These are phyloP conservation scores for Okapia johnstoni DNA, from an alignment of 2,113 vertebrate genomes.

Conservation along the genomic window DNA sequence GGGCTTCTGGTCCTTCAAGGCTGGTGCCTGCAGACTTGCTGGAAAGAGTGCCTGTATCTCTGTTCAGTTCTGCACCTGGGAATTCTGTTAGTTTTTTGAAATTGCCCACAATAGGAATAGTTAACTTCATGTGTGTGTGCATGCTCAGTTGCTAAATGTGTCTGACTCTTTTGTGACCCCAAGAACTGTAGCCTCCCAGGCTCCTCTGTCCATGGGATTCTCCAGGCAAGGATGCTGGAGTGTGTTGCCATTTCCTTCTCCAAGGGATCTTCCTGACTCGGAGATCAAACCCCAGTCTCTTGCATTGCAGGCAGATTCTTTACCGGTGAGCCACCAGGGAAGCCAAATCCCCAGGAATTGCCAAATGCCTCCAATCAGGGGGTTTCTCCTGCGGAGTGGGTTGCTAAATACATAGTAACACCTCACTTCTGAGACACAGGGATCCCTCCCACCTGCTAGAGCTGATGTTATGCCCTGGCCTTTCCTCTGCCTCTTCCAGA, in stretches of 20 bases:
- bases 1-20: not conserved
- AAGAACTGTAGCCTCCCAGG: not conserved
- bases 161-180: not conserved
- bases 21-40: fast-evolving
- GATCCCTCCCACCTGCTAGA: not conserved
- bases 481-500: not conserved
- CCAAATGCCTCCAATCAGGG: not conserved
- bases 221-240: not conserved
- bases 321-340: not conserved
- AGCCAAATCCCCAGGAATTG: not conserved
- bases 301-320: not conserved
- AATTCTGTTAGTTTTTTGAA: not conserved
- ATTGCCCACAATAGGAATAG: fast-evolving
- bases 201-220: not conserved
- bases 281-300: not conserved
- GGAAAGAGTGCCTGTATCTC: fast-evolving
- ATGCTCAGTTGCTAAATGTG: not conserved
- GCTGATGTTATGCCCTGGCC: fast-evolving
- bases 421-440: fast-evolving
- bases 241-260: not conserved
- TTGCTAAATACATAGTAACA: too few species aligned
- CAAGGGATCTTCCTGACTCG: not conserved
- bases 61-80: not conserved
- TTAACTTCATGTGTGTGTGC: not conserved
- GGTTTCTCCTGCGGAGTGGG: fast-evolving